phyloP scores from a whole-genome alignment of 2,888 invertebrate genomes.

The Zygothrica quintamaculata region DNA sequence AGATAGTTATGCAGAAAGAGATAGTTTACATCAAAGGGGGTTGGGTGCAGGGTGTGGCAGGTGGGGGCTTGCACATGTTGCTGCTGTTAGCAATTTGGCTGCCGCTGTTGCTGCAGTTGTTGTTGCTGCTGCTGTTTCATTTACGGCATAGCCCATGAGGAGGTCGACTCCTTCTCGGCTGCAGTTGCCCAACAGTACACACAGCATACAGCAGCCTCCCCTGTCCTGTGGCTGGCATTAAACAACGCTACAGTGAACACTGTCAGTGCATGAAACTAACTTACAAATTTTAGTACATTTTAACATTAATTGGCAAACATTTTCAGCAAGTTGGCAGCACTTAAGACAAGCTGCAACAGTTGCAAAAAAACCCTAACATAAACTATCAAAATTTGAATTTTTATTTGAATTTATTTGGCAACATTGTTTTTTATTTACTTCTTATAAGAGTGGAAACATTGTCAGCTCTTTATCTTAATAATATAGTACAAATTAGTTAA shows the following conservation, averaged over 20 bases:
- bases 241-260: conserved; percentile 39
- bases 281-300: conserved; percentile 8
- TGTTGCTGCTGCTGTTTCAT: conserved; percentile 17
- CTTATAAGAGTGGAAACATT: too few species aligned
- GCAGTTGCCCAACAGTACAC: conserved; percentile 13
- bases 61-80: conserved; percentile 55
- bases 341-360: too few species aligned
- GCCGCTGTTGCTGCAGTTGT: conserved; percentile 54
- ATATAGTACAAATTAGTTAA: too few species aligned
- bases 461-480: too few species aligned
- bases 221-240: not conserved
- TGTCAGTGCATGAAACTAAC: conserved; percentile 3
- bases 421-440: too few species aligned
- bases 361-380: too few species aligned
- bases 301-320: too few species aligned
- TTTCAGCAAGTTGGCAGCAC: too few species aligned
- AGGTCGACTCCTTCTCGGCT: conserved; percentile 20
- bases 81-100: conserved; percentile 13
- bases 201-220: not conserved
- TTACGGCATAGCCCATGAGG: conserved; percentile 35
- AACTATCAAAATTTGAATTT: too few species aligned
- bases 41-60: conserved; percentile 23
- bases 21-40: too few species aligned
- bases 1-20: not conserved
- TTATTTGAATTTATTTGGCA: too few species aligned